Evolutionary conservation across 2,888 invertebrate genomes (phyloP).

Genomic region (Acrobasis consociella): DNA sequence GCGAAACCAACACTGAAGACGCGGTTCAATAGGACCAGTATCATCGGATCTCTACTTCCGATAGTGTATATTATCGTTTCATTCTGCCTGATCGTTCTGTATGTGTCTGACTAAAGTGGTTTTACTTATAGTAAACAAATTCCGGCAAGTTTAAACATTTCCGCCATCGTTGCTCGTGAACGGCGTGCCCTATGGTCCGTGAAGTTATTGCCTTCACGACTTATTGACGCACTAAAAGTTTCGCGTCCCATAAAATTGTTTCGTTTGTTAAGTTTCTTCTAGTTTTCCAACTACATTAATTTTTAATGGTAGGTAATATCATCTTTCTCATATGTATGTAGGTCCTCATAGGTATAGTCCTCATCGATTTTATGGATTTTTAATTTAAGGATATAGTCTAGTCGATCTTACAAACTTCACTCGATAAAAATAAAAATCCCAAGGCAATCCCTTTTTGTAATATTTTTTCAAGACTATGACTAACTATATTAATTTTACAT

Average conservation of each 20-base stretch:
- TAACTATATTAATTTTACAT: no score
- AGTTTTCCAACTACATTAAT: neutral
- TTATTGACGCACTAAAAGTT: slow-evolving; percentile 57
- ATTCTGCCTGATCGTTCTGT: slow-evolving; percentile 27
- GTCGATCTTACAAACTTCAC: no score
- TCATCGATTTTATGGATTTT: no score
- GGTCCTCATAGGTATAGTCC: no score
- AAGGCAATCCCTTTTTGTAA: no score
- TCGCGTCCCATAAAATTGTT: slow-evolving; percentile 36
- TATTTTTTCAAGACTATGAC: no score
- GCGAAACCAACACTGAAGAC: slow-evolving; percentile 34
- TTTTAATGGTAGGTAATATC: no score
- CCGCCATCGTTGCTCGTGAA: slow-evolving; percentile 51
- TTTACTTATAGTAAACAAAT: slow-evolving; percentile 51
- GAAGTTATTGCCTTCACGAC: slow-evolving; percentile 62
- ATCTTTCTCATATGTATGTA: no score
- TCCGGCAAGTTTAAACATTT: slow-evolving; percentile 62
- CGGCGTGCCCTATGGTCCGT: slow-evolving; percentile 59
- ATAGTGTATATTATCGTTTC: slow-evolving; percentile 21
- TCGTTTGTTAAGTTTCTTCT: slow-evolving; percentile 30
- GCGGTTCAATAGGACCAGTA: slow-evolving; percentile 36
- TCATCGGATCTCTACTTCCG: slow-evolving; percentile 32
- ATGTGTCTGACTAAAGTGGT: slow-evolving; percentile 42
- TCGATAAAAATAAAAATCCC: no score
- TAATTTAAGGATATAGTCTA: no score